Evolutionary conservation across 2,797 vertebrate genomes (phyloP), one percentile per base, ranked within the genome.

Genomic region (Sebastes melanostomus): DNA sequence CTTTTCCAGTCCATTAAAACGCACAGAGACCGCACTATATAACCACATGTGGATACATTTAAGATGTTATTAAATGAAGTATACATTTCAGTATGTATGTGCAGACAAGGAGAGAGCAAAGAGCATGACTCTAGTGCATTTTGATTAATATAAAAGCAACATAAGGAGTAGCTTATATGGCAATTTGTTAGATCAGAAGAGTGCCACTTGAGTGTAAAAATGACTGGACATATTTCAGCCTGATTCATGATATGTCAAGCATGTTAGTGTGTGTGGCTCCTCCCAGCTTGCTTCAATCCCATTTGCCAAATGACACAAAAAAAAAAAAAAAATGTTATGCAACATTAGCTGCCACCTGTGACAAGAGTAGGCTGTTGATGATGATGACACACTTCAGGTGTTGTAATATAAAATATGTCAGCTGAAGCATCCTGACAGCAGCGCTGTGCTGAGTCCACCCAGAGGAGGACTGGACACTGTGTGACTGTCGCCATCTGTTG

Each of bases 401-500:
- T 10, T 36, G n/a, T 29, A 9, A 22, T 32, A 18, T 63, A 30
- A 72, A 72, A 55, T 8, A 46, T 9, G 36, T 22, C 60, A 58
- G 18, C 4, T n/a, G 4, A 16, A 66, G 25, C 36, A 24, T 58
- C 1, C 52, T 27, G 74, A 42, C 52, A 14, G 72, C 58, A 8
- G 72, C n/a, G 67, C 65, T 29, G 73, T 58, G 36, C 56, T 24
- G 30, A 16, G 61, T 24, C 29, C 55, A 30, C 69, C 12, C 78
- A 24, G 1, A 56, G 46, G 14, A 6, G 10, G 10, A 30, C 46
- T 5, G 73, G 84, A 88, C 78, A 42, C 77, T 66, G 87, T 69
- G 91, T 16, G 55, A 20, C 69, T 89, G 90, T 75, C 92, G 93
- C 95, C 95, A 94, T 92, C 95, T 95, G 80, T 88, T 78, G 94